Evolutionary conservation across 2,888 invertebrate genomes (phyloP), one percentile per base, ranked within the genome.

Genomic region (Dolomedes plantarius): DNA sequence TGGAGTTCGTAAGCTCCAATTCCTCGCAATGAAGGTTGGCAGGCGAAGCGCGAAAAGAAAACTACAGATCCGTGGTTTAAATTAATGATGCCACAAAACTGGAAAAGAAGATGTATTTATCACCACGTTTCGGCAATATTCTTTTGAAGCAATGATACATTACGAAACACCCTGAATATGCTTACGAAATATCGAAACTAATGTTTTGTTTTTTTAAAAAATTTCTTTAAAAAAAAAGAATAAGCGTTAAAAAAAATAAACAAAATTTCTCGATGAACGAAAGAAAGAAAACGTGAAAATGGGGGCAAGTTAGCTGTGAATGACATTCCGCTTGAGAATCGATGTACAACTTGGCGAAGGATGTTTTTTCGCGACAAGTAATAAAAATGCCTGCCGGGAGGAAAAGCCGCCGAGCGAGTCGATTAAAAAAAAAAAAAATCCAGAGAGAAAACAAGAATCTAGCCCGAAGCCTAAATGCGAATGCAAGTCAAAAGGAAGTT

Each of bases 331-430:
- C 23, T 56, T 23, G 56, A 23, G 23, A 56, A 56, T 56, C 56
- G 16, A 56, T 46, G 16, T 23, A 16, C 23, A 23, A 9, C 1
- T 23, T 46, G 29, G 68, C 29, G 56, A 74, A 68, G 69, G 81
- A 81, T 75, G 75, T 62, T 36, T 80, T 68, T 75, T 9, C 11
- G 81, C 76, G 76, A 76, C 76, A 76, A 23, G 13, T 56, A 75
- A 75, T 69, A 75, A 74, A 69, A 72, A 65, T 65, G 71, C 83
- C 83, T 83, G 19, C 64, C 83, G 83, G 83, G 68, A 31, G 32
- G 23, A 65, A 77, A 83, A 83, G 83, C 77, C 41, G 77, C 65
- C 23, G 76, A 83, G 71, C 83, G 56, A 83, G 75, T 83, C 72
- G 56, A 23, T 1, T 3, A 56, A 71, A 75, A 75, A 69, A n/a